Evolutionary conservation across 1,140 invertebrate genomes (phyloP), one percentile per base, ranked within the genome.

Genomic region (Potamilus streckersoni): DNA sequence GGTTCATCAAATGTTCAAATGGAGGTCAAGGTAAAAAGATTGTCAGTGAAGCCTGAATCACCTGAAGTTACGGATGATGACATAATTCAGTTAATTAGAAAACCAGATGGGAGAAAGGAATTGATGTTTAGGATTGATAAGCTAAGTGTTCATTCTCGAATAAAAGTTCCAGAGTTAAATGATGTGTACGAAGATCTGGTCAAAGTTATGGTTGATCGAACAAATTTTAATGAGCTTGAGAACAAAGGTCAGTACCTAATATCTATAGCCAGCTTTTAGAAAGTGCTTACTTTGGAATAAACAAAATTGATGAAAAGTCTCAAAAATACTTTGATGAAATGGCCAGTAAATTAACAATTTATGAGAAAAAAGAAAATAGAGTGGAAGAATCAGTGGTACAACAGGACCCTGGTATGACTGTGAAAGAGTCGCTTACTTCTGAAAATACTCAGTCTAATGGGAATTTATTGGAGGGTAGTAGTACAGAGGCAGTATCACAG

Each of bases 101-200:
- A 82, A 63, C 69, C 81, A n/a, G 83, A 86, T 80, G 83, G 85
- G 31, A 81, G 82, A 19, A 86, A 82, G 74, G 81, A 83, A 69
- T 60, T 87, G 56, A 74, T 78, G 1, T 83, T 85, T 70, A 78
- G 74, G 15, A 76, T 86, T 74, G 71, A 81, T 71, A 73, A 83
- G 49, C 38, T 82, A 15, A 59, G 66, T 65, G 56, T 49, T 49
- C 38, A 67, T n/a, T 27, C 65, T 20, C 16, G 73, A 27, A 60
- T 74, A 14, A 76, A 31, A 55, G 80, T 82, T 65, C 84, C 84
- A 64, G 72, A 82, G 56, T 61, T 86, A 11, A 83, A 85, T 79
- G 79, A 86, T 64, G 78, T 88, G n/a, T 88, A 86, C 75, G 73
- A 83, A 38, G 78, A 86, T 56, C 64, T 86, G 12, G 79, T 84